phyloP scores from a whole-genome alignment of 2,113 vertebrate genomes.

The Excalfactoria chinensis region DNA sequence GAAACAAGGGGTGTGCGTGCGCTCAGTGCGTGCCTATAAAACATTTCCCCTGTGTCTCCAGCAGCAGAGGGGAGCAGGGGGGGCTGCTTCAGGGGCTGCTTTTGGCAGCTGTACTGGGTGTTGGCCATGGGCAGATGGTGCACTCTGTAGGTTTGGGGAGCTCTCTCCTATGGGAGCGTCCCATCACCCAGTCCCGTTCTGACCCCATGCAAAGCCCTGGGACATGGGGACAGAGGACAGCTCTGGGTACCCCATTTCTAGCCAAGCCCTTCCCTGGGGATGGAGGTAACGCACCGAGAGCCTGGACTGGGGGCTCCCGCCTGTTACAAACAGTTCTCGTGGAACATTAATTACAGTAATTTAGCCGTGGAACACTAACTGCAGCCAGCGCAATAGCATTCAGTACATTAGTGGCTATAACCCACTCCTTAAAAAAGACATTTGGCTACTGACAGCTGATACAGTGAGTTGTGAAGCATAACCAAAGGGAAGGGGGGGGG shows the following conservation, averaged over 20 bases:
- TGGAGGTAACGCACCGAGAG: slow-evolving; percentile 24
- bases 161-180: not conserved
- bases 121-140: accelerated
- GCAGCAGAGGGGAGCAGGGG: not conserved
- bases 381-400: slow-evolving; percentile 71
- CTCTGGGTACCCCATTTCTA: not conserved
- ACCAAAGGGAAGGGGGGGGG: not conserved
- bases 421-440: slow-evolving; percentile 77
- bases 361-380: slow-evolving; percentile 73
- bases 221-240: not conserved
- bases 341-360: slow-evolving; percentile 75
- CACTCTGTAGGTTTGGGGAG: not conserved
- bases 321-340: slow-evolving; percentile 68
- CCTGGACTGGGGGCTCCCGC: slow-evolving; percentile 34
- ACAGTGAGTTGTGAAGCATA: slow-evolving; percentile 75
- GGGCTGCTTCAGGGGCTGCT: not conserved
- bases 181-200: not conserved
- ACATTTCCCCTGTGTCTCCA: accelerated
- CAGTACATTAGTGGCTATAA: slow-evolving; percentile 74
- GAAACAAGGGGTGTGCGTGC: slow-evolving; percentile 66
- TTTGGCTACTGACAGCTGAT: slow-evolving; percentile 74
- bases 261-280: not conserved
- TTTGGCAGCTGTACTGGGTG: accelerated
- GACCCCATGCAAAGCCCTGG: not conserved
- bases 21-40: not conserved